Evolutionary conservation across 2,113 vertebrate species (phyloP), one percentile per base, ranked within the genome.

Genomic region (Vulpes lagopus): DNA sequence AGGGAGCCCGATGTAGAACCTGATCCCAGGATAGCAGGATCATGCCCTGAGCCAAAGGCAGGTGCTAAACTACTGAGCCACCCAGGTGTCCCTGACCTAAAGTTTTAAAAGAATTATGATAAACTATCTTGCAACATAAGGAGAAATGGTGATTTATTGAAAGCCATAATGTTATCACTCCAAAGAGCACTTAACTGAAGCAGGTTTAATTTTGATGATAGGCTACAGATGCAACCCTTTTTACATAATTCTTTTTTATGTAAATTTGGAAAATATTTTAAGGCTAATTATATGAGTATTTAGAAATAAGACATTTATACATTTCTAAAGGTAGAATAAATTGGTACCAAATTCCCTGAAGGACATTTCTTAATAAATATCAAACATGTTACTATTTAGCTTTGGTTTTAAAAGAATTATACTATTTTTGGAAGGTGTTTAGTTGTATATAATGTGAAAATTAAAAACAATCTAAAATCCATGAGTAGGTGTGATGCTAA

Each of bases 191-290:
- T 51, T 86, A 76, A 35, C 0, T 30, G 11, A 25, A 69, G 7
- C 0, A 71, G 27, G 9, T 86, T 2, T 80, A 35, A 81, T n/a
- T 93, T 89, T 62, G 25, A 43, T 89, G 14, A n/a, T 59, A n/a
- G 43, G 5, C 43, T 71, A 87, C 3, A 59, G 5, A n/a, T 43
- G 5, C 76, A 55, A 43, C 43, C 64, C 2, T 30, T 73, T 57
- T 0, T 53, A 51, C 27, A 2, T 76, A 89, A 53, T 3, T 62
- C 32, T 64, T 91, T 78, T 76, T 38, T 14, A 51, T 30, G 2
- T 6, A 92, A 4, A 53, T 83, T 90, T 88, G 53, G 2, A 76
- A 90, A 94, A 57, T 79, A 92, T 69, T 62, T 86, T 79, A 87
- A 87, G 4, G 4, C 8, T 89, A 71, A 62, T 27, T 90, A 32